Evolutionary conservation across 2,113 vertebrate genomes (phyloP), one percentile per base, ranked within the genome.

Genomic region (Coreoperca whiteheadi): DNA sequence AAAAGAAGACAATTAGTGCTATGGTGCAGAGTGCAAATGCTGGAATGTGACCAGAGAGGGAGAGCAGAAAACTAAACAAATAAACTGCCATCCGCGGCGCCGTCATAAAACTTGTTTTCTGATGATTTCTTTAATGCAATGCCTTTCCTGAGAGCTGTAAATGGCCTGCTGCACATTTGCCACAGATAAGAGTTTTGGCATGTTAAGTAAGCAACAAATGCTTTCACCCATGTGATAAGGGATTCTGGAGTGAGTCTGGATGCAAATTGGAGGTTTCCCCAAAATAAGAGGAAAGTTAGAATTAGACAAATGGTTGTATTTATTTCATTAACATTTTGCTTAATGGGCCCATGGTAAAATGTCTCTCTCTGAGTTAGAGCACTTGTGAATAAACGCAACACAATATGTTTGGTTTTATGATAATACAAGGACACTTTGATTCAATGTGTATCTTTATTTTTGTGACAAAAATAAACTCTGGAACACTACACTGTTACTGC

Each of bases 381-480:
- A 18, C 60, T 68, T 66, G 30, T 67, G 28, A 74, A 53, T 74
- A 57, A 65, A 51, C 23, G 30, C 34, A 28, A 4, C 7, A 28
- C 32, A 28, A 25, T 41, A 21, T 60, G 28, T 25, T 30, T 46
- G 21, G 57, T 76, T 77, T 48, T 34, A 66, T 56, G 43, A 63
- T 63, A 43, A 63, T 50, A 43, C 46, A 69, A 71, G 32, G 48
- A 79, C 25, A 64, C 34, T 34, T 63, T n/a, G 23, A 54, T 61
- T 6, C 66, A 72, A 34, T 41, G 39, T 77, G 67, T 77, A 63
- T 81, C 65, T 67, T 48, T 46, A n/a, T n/a, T n/a, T n/a, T n/a
- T n/a, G n/a, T n/a, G 60, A 59, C 54, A 64, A 75, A 87, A 85
- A 83, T 60, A 81, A 77, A 84, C 41, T 11, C 11, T 48, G 46